Evolutionary conservation across 2,797 vertebrate species (phyloP).

Genomic region (Brotula barbata): DNA sequence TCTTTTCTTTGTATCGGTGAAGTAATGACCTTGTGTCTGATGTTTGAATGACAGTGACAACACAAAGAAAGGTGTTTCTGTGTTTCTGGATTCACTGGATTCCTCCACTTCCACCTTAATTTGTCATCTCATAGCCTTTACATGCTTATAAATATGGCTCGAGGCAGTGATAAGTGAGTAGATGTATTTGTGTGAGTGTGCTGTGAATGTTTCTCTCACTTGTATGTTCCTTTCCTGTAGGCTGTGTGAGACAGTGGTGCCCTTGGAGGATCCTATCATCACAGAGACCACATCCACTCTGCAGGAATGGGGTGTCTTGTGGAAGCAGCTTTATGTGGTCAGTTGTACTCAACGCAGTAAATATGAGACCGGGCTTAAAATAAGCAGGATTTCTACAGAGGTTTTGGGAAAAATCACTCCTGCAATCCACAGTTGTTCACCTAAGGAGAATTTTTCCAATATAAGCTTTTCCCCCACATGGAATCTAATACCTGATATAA

Average conservation of each 20-base stretch:
- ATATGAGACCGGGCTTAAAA: slow-evolving; percentile 17
- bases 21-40: slow-evolving; percentile 35
- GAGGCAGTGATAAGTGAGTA: neutral
- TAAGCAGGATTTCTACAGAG: slow-evolving; percentile 12
- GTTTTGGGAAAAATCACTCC: slow-evolving; percentile 29
- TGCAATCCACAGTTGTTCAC: slow-evolving; percentile 30
- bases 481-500: slow-evolving; percentile 39
- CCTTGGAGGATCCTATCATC: slow-evolving; percentile 95
- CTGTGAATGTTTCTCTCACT: slow-evolving; percentile 2
- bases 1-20: neutral
- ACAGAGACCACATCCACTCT: slow-evolving; percentile 96
- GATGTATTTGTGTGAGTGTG: slow-evolving; percentile 11
- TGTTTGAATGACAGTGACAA: slow-evolving; percentile 24
- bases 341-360: slow-evolving; percentile 67
- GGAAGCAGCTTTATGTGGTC: slow-evolving; percentile 99
- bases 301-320: slow-evolving; percentile 96
- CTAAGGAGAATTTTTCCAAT: slow-evolving; percentile 18
- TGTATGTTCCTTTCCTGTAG: slow-evolving; percentile 67
- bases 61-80: slow-evolving; percentile 2
- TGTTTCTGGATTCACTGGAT: too few species aligned
- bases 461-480: slow-evolving; percentile 5
- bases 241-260: slow-evolving; percentile 95
- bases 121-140: slow-evolving; percentile 3
- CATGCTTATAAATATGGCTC: slow-evolving; percentile 1
- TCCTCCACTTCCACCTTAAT: too few species aligned